Evolutionary conservation across 2,888 invertebrate species (phyloP), one percentile per base, ranked within the genome.

Genomic region (Dryocosmus kuriphilus): DNA sequence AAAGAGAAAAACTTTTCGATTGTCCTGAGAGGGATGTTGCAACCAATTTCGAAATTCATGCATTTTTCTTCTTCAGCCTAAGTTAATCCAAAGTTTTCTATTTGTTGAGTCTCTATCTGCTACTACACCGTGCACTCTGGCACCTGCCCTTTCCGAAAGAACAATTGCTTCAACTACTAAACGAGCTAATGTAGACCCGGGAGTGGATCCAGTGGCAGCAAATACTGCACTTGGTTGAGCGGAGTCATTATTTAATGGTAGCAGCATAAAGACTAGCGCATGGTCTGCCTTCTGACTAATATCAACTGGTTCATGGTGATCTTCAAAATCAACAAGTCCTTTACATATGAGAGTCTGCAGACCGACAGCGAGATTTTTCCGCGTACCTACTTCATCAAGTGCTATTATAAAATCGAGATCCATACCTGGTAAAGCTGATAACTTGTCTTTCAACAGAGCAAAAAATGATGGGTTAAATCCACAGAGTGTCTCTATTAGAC

Each of bases 141-240:
- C 79, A 22, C 79, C 81, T 35, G 77, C 76, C 46, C 76, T 76
- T 75, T 80, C 82, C 65, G 82, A 46, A 22, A 82, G 71, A 11
- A 60, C 32, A 24, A 84, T 84, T 11, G 63, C 71, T 75, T 79
- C 78, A 22, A 83, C 24, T 6, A 80, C 57, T 3, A 81, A 76
- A 46, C 77, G 75, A 8, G 77, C 76, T 41, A 83, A 74, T 27
- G 62, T 74, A 8, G 60, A 76, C 4, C 81, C 81, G 38, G 73
- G 35, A 32, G 81, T 81, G 5, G 83, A 74, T 5, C 80, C 77
- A 62, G 77, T 79, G 14, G 82, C 74, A 2, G 83, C 83, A 78
- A 82, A 85, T 4, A 83, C 83, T 3, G 81, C 81, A 62, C 84
- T 76, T 41, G 83, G 83, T 65, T 85, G 84, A n/a, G 78, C 62